A percentile compares a stretch with the other conserved stretches of the same genome.
Evolutionary conservation across 2,888 invertebrate genomes (phyloP).

Genomic region (Polietes domitor): DNA sequence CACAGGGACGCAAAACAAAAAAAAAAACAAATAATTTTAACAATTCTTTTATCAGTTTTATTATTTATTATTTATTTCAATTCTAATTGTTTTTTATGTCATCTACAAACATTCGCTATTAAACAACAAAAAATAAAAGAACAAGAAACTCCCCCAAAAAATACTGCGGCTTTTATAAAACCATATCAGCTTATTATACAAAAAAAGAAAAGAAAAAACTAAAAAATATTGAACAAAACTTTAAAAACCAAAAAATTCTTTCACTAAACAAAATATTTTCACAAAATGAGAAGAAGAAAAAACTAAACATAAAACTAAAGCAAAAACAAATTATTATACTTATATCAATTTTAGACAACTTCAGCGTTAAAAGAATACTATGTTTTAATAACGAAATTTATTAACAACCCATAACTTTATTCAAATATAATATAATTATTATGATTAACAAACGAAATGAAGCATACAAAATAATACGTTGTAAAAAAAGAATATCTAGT

Average conservation of each 20-base stretch:
- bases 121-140: conserved; percentile 55
- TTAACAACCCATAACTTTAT: conserved; percentile 39
- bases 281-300: conserved; percentile 34
- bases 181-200: conserved; percentile 72
- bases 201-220: conserved; percentile 59
- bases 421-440: conserved; percentile 43
- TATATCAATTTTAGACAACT: conserved; percentile 58
- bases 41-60: no score
- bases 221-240: conserved; percentile 62
- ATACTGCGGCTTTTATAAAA: conserved; percentile 73
- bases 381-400: conserved; percentile 40
- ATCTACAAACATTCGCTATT: conserved; percentile 36
- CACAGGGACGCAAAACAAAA: conserved; percentile 67
- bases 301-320: conserved; percentile 36
- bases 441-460: conserved; percentile 1
- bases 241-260: conserved; percentile 54
- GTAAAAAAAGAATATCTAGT: conserved; percentile 54
- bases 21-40: no score
- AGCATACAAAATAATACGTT: conserved; percentile 48
- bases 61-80: conserved; percentile 21
- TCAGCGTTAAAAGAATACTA: conserved; percentile 53
- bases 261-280: conserved; percentile 55
- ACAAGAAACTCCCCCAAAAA: conserved; percentile 57
- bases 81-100: background rate
- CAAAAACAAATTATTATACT: conserved; percentile 8